Conservation (phyloP, 2,113 vertebrate species). For the Talpa occidentalis region DNA sequence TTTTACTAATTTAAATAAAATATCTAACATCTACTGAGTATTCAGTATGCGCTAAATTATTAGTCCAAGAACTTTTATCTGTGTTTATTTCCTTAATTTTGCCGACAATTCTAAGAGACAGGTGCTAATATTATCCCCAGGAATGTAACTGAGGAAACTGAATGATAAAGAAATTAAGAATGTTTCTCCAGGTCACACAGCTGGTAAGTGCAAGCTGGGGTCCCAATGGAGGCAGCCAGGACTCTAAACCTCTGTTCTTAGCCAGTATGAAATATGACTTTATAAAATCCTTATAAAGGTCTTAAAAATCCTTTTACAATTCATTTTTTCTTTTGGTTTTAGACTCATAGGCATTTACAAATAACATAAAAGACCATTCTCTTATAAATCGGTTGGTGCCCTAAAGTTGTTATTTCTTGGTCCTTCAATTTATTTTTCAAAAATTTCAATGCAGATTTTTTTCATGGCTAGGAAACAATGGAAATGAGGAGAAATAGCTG, state of each 20-base stretch:
- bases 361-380: neutral
- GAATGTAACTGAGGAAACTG: neutral
- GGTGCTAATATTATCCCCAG: neutral
- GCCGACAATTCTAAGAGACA: neutral
- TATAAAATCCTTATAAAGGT: neutral
- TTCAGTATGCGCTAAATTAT: neutral
- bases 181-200: neutral
- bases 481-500: neutral
- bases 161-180: neutral
- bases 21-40: neutral
- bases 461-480: neutral
- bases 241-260: neutral
- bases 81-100: conserved; percentile 21
- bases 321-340: conserved; percentile 1
- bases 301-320: neutral
- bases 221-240: neutral
- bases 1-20: conserved; percentile 42
- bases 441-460: conserved; percentile 1
- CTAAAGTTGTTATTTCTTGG: conserved; percentile 27
- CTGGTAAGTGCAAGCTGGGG: neutral
- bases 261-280: neutral
- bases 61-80: conserved; percentile 15
- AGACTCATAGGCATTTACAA: conserved; percentile 24
- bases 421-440: neutral
- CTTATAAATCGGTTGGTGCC: conserved; percentile 1